phyloP scores from a whole-genome alignment of 2,797 vertebrate genomes.

The Carcharodon carcharias region DNA sequence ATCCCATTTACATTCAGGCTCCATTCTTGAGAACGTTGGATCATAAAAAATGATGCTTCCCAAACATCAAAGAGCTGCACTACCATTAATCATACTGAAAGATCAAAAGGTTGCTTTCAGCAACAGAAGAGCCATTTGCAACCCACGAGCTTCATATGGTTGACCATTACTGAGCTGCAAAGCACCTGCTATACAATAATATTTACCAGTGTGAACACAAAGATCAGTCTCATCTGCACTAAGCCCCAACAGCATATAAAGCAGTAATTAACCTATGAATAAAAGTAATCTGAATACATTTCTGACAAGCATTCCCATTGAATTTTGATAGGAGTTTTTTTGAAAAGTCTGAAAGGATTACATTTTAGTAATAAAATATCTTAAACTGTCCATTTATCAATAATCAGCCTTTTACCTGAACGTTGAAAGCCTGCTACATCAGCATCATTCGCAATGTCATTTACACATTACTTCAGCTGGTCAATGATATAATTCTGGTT shows the following conservation, averaged over 20 bases:
- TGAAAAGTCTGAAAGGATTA: neutral
- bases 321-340: neutral
- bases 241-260: neutral
- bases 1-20: neutral
- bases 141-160: neutral
- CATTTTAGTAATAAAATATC: neutral
- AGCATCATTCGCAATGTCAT: neutral
- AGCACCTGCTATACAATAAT: neutral
- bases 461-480: neutral
- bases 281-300: neutral
- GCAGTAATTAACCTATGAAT: neutral
- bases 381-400: neutral
- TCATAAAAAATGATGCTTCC: too few relatives aligned
- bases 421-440: neutral
- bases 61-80: neutral
- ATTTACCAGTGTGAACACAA: neutral
- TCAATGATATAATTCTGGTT: neutral
- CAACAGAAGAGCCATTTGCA: neutral
- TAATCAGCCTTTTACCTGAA: neutral
- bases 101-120: neutral
- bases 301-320: neutral
- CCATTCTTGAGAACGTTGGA: neutral
- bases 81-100: neutral
- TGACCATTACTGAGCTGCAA: neutral
- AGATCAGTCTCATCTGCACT: neutral